phyloP scores from a whole-genome alignment of 2,113 vertebrate genomes.

The Ophiodon elongatus region DNA sequence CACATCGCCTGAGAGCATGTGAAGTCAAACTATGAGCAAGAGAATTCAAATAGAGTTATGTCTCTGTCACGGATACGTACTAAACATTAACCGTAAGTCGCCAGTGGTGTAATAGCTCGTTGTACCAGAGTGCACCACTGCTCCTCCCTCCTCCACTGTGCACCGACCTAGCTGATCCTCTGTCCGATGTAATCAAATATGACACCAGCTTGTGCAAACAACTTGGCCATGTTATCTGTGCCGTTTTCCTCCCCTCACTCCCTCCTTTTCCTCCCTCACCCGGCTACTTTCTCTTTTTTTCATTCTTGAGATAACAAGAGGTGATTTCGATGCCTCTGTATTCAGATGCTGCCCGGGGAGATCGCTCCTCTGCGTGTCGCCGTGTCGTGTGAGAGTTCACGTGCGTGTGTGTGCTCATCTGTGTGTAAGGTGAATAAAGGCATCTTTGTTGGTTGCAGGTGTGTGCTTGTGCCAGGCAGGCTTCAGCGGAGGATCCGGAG shows the following conservation, averaged over 20 bases:
- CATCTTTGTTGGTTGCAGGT: conserved; percentile 81
- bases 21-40: conserved; percentile 17
- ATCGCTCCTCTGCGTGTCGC: conserved; percentile 34
- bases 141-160: background rate
- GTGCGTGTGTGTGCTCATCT: conserved; percentile 3
- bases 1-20: conserved; percentile 40
- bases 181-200: conserved; percentile 63
- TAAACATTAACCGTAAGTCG: conserved; percentile 33
- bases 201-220: conserved; percentile 72
- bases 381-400: conserved; percentile 17
- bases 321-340: conserved; percentile 51
- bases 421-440: conserved; percentile 73
- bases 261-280: background rate
- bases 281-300: conserved; percentile 11
- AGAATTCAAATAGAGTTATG: conserved; percentile 41
- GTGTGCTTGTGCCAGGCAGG: conserved; percentile 79
- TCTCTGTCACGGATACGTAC: conserved; percentile 31
- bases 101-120: conserved; percentile 22
- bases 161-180: conserved; percentile 51
- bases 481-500: conserved; percentile 68
- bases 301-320: conserved; percentile 64
- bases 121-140: conserved; percentile 8
- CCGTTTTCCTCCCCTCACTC: conserved; percentile 10
- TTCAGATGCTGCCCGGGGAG: conserved; percentile 33
- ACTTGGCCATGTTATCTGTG: conserved; percentile 55